Base-by-base conservation (phyloP, 1,140 invertebrate species). In the Melanaphis sacchari region DNA sequence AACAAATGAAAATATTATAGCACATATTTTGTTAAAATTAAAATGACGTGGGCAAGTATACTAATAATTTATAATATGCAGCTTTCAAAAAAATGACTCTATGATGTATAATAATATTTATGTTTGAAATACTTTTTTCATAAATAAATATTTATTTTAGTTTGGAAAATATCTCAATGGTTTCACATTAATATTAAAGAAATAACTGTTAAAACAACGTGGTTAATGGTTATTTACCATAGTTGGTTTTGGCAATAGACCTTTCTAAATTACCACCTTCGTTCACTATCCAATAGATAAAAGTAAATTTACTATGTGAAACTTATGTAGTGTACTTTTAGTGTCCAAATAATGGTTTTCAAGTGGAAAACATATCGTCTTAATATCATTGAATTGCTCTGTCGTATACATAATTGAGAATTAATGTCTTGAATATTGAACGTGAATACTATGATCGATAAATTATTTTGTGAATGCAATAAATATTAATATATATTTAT, bases 291-390 rank as follows among this genome's bases (percentile, higher is more conserved):
- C 15, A 76, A 76, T 76, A n/a, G 59, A 76, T 76, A 76, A n/a
- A 76, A n/a, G 59, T 76, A n/a, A 76, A 76, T 76, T 76, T 76
- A 76, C 31, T 76, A 76, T 76, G 59, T 76, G 59, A 76, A 76
- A 76, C 59, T 76, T n/a, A n/a, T 76, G 59, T 76, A 36, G 59
- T 76, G 15, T 76, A n/a, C 31, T 76, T 76, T 76, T 76, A n/a
- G 31, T n/a, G 59, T 76, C 59, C 31, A 76, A 76, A 76, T 76
- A 76, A 76, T 76, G 59, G 59, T 76, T 76, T 76, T 22, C 59
- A 76, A n/a, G 59, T 15, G 31, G 11, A 76, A 76, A 76, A 76
- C 59, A 66, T 66, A 66, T n/a, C 31, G 26, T 66, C 8, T 66
- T 66, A 76, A 76, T 76, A 18, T 76, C n/a, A 76, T 76, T 5